phyloP scores from a whole-genome alignment of 2,797 vertebrate genomes.

The Iguana delicatissima region DNA sequence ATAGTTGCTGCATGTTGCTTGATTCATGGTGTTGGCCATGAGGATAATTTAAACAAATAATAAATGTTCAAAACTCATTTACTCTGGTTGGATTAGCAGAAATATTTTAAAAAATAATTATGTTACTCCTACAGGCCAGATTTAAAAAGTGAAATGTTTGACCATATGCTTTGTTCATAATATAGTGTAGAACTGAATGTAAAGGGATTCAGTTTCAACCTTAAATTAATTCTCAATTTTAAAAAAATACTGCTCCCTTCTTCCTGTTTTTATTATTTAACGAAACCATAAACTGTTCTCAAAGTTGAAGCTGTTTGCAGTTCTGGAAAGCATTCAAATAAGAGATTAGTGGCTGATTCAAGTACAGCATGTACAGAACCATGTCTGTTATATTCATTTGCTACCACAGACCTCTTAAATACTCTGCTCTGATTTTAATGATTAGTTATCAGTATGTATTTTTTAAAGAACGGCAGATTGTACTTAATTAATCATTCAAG shows the following conservation, averaged over 20 bases:
- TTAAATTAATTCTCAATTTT: constrained; percentile 45
- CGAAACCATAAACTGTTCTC: constrained; percentile 56
- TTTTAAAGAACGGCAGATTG: neutral
- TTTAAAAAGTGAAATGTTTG: constrained; percentile 38
- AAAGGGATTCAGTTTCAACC: constrained; percentile 36
- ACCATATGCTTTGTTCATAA: constrained; percentile 23
- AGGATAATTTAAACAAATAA: neutral
- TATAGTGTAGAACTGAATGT: constrained; percentile 33
- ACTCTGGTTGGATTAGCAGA: neutral
- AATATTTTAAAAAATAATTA: neutral
- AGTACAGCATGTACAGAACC: constrained; percentile 49
- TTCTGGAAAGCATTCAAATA: constrained; percentile 56
- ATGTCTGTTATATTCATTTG: constrained; percentile 52
- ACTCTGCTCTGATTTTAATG: constrained; percentile 39
- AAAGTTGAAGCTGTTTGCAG: constrained; percentile 44
- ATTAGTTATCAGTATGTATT: constrained; percentile 34
- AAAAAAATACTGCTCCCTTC: constrained; percentile 40
- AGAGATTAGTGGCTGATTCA: constrained; percentile 54
- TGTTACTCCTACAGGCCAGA: neutral
- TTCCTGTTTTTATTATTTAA: constrained; percentile 35
- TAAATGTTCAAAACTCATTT: constrained; percentile 11
- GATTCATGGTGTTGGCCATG: neutral
- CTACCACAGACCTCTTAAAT: constrained; percentile 36
- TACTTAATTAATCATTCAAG: constrained; percentile 3
- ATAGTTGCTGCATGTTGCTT: neutral